Conservation (phyloP, 2,113 vertebrate species). For the Pygoscelis antarcticus region DNA sequence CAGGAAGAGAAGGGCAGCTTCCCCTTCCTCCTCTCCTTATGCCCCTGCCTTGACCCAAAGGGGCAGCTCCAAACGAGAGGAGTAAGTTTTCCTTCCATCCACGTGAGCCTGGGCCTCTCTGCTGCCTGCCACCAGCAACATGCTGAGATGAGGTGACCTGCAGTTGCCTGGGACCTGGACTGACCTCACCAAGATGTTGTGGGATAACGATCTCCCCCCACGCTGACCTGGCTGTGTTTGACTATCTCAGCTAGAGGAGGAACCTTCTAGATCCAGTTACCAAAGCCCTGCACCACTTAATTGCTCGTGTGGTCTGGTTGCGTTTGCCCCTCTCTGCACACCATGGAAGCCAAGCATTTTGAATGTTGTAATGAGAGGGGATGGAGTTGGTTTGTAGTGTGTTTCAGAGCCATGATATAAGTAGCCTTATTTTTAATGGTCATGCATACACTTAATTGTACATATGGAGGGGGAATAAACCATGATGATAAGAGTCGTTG, state of each 20-base stretch:
- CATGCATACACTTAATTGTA: slow-evolving; percentile 67
- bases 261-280: slow-evolving; percentile 12
- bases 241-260: background rate
- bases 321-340: background rate
- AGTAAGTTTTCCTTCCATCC: background rate
- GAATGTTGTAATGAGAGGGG: slow-evolving; percentile 23
- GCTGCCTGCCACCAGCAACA: background rate
- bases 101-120: background rate
- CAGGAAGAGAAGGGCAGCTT: slow-evolving; percentile 5
- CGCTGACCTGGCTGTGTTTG: background rate
- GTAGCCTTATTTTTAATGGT: slow-evolving; percentile 74
- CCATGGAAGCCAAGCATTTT: background rate
- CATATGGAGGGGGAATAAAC: slow-evolving; percentile 69
- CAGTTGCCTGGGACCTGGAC: background rate
- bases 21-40: background rate
- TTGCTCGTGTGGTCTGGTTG: background rate
- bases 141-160: background rate
- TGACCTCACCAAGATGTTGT: background rate
- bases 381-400: slow-evolving; percentile 13
- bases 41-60: background rate
- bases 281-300: background rate
- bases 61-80: background rate
- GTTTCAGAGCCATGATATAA: slow-evolving; percentile 59
- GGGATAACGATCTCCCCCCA: background rate
- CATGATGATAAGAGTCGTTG: slow-evolving; percentile 42